phyloP scores from a whole-genome alignment of 2,888 invertebrate genomes.

The Lasioglossum leucozonium region DNA sequence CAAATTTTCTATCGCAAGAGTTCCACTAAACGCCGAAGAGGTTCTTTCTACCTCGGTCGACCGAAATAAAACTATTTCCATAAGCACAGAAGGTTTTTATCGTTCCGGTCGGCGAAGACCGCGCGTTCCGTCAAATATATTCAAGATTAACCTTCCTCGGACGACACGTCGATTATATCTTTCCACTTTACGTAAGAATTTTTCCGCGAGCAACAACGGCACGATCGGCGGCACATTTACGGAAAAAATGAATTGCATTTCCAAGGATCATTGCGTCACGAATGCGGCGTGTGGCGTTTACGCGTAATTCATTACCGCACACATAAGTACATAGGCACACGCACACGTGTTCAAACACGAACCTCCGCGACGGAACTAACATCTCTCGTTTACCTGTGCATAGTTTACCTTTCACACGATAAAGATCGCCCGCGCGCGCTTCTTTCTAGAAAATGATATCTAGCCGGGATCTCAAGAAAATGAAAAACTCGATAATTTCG shows the following conservation, averaged over 20 bases:
- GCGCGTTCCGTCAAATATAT: background rate
- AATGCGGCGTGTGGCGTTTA: constrained; percentile 8
- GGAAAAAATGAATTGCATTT: constrained; percentile 42
- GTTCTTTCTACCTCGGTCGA: too few relatives aligned
- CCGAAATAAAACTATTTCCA: background rate
- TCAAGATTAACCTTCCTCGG: background rate
- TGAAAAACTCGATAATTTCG: background rate
- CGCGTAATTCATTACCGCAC: constrained; percentile 39
- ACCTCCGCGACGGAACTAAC: constrained; percentile 21
- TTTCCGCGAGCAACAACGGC: constrained; percentile 9
- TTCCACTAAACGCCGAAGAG: background rate
- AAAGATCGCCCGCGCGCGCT: background rate
- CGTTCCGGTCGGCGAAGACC: background rate
- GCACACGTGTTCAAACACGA: constrained; percentile 44
- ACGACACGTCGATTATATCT: background rate
- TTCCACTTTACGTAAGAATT: constrained; percentile 26
- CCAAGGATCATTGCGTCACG: constrained; percentile 60
- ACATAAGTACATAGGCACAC: background rate
- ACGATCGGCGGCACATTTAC: background rate
- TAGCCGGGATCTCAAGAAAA: background rate
- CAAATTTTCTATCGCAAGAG: background rate
- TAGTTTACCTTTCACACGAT: background rate
- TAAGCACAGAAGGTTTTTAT: background rate
- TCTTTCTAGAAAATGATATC: background rate
- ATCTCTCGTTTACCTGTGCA: constrained; percentile 16